A percentile compares a stretch with the other conserved stretches of the same genome.
Evolutionary conservation across 2,888 invertebrate genomes (phyloP).

Genomic region (Chalcis sispes): DNA sequence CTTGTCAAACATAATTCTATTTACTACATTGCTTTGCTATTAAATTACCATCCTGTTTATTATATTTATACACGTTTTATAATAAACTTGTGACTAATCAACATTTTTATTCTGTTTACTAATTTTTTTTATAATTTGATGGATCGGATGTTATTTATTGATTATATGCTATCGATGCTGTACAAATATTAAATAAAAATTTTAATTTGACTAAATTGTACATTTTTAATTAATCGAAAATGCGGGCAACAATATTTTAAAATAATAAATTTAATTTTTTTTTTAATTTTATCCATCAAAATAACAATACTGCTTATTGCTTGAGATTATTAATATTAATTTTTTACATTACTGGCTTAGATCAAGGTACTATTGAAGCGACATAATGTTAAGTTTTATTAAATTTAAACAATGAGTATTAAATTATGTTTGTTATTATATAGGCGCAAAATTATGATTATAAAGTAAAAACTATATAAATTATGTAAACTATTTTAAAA

Average conservation of each 20-base stretch:
- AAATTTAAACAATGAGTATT: conserved; percentile 7
- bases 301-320: conserved; percentile 39
- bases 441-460: conserved; percentile 4
- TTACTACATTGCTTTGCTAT: conserved; percentile 46
- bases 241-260: neutral
- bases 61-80: conserved; percentile 52
- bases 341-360: conserved; percentile 27
- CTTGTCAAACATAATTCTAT: conserved; percentile 51
- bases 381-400: conserved; percentile 1
- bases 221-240: conserved; percentile 7
- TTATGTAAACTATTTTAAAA: conserved; percentile 23
- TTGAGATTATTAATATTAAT: conserved; percentile 16
- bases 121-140: conserved; percentile 39
- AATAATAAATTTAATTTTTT: conserved; percentile 4
- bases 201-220: conserved; percentile 18
- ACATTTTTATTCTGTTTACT: conserved; percentile 52
- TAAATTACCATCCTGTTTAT: conserved; percentile 49
- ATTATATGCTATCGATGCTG: conserved; percentile 28
- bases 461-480: conserved; percentile 21
- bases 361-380: conserved; percentile 28
- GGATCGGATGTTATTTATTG: conserved; percentile 52
- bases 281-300: conserved; percentile 26
- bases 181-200: conserved; percentile 41
- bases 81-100: conserved; percentile 55
- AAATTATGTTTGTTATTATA: neutral